Evolutionary conservation across 2,113 vertebrate species (phyloP).

Genomic region (Neotragus moschatus): DNA sequence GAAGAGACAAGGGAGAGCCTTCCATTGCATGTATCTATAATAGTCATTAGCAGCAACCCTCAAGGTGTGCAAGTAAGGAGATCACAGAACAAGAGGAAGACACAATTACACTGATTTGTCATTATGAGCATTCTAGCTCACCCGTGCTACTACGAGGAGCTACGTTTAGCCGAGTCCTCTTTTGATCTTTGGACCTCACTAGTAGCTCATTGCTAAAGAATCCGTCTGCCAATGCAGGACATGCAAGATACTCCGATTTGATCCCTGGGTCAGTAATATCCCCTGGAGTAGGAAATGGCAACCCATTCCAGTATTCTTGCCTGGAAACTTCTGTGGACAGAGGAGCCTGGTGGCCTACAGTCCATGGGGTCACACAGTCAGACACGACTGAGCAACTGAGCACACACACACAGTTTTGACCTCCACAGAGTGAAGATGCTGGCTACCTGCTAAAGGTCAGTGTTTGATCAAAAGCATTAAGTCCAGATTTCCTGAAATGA

Average conservation of each 20-base stretch:
- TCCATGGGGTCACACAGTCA: neutral
- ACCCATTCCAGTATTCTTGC: neutral
- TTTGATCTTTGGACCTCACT: neutral
- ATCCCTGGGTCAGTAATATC: neutral
- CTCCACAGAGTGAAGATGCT: neutral
- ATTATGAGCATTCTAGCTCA: neutral
- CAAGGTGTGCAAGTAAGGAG: neutral
- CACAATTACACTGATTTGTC: neutral
- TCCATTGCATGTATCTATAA: accelerated
- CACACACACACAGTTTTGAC: neutral
- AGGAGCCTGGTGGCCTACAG: neutral
- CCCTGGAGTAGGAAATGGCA: neutral
- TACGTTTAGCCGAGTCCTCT: neutral
- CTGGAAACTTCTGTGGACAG: neutral
- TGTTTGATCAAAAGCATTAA: neutral
- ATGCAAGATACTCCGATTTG: neutral
- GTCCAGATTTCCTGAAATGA: neutral
- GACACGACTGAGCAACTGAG: neutral
- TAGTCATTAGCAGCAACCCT: neutral
- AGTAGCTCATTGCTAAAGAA: neutral
- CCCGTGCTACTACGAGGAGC: neutral
- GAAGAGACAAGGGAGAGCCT: neutral
- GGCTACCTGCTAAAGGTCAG: neutral
- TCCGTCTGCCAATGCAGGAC: accelerated
- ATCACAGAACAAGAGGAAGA: neutral